Base-by-base conservation (phyloP, 2,797 vertebrate genomes). In the Helostoma temminkii region DNA sequence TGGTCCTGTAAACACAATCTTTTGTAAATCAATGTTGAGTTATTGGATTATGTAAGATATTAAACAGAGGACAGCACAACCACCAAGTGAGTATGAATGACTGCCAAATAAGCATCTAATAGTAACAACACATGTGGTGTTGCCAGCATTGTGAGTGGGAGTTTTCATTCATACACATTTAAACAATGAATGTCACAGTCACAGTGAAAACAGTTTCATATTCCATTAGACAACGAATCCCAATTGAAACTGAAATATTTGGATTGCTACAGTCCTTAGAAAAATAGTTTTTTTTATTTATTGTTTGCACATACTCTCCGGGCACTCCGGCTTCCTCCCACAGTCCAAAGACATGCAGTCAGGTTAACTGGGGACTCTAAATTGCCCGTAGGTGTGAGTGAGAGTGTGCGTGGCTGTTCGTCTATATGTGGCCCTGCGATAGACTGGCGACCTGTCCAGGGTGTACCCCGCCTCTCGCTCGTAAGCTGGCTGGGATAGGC, bases 81-180 rank as follows among this genome's bases (percentile, higher is more conserved):
- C 30, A 43, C 25, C 19, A 1, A 18, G 12, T 24, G 24, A 26
- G n/a, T 42, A n/a, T 11, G n/a, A 71, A 36, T 26, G 14, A 25
- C 32, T 34, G 73, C 61, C 68, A 75, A 57, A 65, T 58, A 46
- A 63, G 28, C 55, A n/a, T n/a, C n/a, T 24, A 77, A 55, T 21
- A 2, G 32, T 37, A 22, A 58, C 63, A 69, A 28, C 32, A 7
- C 53, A 25, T 8, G 25, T 42, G 41, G 54, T 12, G 10, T 9
- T 52, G 62, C 50, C 68, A 76, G 57, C 34, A 49, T 42, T 53
- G 65, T 61, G 47, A 58, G 54, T 75, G 55, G 43, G 69, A 76
- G 62, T 84, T 12, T 30, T 30, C 8, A 8, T 30, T 30, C 28
- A 30, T n/a, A n/a, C n/a, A n/a, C n/a, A n/a, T n/a, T n/a, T n/a